Conservation (phyloP, 2,888 invertebrate species). For the Parapristionchus giblindavisi region DNA sequence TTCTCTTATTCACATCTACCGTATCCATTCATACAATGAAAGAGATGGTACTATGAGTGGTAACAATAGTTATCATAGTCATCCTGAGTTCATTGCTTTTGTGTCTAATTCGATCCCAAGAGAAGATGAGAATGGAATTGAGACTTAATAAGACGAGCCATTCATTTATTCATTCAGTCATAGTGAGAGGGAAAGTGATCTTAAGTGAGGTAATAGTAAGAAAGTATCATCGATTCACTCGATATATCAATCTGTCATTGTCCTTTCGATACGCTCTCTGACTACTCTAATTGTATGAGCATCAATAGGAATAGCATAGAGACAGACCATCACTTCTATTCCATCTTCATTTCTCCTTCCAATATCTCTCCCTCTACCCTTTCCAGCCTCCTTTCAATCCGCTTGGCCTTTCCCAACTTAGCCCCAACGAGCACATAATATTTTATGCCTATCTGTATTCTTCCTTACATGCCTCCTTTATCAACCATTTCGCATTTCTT, state of each 20-base stretch:
- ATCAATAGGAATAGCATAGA: slow-evolving; percentile 24
- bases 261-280: slow-evolving; percentile 4
- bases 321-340: not conserved
- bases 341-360: not conserved
- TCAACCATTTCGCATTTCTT: not conserved
- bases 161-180: too few relatives aligned
- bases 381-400: not conserved
- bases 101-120: slow-evolving; percentile 30
- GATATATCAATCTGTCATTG: slow-evolving; percentile 27
- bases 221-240: too few relatives aligned
- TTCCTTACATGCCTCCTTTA: not conserved
- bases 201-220: too few relatives aligned
- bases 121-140: slow-evolving; percentile 15
- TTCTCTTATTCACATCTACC: not conserved
- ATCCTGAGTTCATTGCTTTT: slow-evolving; percentile 21
- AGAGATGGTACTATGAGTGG: not conserved
- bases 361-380: slow-evolving; percentile 3
- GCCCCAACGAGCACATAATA: slow-evolving; percentile 8
- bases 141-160: slow-evolving; percentile 25
- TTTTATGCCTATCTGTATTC: slow-evolving; percentile 10
- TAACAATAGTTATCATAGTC: not conserved
- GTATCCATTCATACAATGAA: not conserved
- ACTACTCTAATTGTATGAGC: slow-evolving; percentile 21
- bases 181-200: slow-evolving; percentile 5
- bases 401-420: slow-evolving; percentile 28